A percentile compares a stretch with the other conserved stretches of the same genome.
phyloP scores from a whole-genome alignment of 2,797 vertebrate genomes.

The Crypturellus tataupa region DNA sequence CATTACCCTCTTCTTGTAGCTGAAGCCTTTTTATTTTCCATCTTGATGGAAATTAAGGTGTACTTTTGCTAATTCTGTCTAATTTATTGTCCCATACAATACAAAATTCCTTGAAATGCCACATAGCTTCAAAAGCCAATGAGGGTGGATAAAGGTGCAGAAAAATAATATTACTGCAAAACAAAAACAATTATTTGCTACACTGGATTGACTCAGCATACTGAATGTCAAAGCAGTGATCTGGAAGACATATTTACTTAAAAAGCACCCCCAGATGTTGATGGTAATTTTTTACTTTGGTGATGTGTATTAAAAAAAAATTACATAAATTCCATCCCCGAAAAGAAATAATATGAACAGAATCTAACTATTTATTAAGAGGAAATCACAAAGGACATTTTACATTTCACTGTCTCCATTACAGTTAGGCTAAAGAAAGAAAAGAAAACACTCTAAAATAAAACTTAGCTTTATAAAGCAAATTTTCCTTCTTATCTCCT shows the following conservation, averaged over 20 bases:
- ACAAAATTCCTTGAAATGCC: neutral
- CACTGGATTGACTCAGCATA: neutral
- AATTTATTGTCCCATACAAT: neutral
- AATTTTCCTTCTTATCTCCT: neutral
- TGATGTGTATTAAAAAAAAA: neutral
- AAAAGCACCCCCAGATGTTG: neutral
- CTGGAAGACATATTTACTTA: neutral
- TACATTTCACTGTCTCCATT: neutral
- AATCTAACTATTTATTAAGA: neutral
- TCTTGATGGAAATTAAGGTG: slow-evolving; percentile 10
- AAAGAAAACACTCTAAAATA: neutral
- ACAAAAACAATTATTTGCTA: neutral
- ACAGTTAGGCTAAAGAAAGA: neutral
- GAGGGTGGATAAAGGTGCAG: neutral
- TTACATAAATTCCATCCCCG: neutral
- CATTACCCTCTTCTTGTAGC: neutral
- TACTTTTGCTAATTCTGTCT: neutral
- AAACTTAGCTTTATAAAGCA: neutral
- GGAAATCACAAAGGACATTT: neutral
- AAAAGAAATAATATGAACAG: neutral
- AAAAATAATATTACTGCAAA: neutral
- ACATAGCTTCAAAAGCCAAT: neutral
- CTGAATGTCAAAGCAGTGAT: neutral
- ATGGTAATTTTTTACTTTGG: neutral
- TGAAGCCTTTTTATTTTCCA: neutral